A percentile compares a stretch with the other conserved stretches of the same genome.
These are phyloP conservation scores for Noturus placidus DNA, from an alignment of 2,113 vertebrate genomes.

Conservation along the genomic window DNA sequence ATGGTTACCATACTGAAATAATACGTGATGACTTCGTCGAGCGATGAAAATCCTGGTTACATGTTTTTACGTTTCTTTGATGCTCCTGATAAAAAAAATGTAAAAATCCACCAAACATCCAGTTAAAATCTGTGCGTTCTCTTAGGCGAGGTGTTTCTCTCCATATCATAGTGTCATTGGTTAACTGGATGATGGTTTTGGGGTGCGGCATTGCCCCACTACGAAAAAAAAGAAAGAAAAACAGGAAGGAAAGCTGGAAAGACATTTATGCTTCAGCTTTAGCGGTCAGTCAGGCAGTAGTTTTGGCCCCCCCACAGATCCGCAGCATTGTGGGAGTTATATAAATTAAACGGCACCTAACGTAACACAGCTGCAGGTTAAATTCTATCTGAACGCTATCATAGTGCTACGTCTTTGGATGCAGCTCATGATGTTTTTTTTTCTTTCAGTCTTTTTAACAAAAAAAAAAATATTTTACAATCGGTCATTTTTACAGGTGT, in stretches of 20 bases:
- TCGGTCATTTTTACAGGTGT: conserved; percentile 30
- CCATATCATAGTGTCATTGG: conserved; percentile 26
- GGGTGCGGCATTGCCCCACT: background rate
- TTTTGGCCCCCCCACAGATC: conserved; percentile 1
- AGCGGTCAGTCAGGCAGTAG: conserved; percentile 23
- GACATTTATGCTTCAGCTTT: background rate
- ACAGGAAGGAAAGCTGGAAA: background rate
- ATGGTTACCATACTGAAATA: conserved; percentile 44
- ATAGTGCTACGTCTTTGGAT: conserved; percentile 30
- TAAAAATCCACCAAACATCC: background rate
- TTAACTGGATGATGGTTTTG: background rate
- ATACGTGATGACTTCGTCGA: background rate
- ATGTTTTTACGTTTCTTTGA: background rate
- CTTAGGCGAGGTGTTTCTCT: background rate
- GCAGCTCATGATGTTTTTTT: background rate
- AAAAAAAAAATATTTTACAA: background rate
- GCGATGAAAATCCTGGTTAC: background rate
- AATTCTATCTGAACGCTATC: background rate
- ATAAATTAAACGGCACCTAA: background rate
- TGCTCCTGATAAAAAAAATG: background rate
- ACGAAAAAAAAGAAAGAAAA: background rate
- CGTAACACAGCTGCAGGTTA: conserved; percentile 4
- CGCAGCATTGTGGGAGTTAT: background rate
- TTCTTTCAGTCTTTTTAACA: background rate
- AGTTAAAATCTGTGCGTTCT: background rate